Evolutionary conservation across 1,140 invertebrate species (phyloP), one percentile per base, ranked within the genome.

Genomic region (Luehdorfia chinensis): DNA sequence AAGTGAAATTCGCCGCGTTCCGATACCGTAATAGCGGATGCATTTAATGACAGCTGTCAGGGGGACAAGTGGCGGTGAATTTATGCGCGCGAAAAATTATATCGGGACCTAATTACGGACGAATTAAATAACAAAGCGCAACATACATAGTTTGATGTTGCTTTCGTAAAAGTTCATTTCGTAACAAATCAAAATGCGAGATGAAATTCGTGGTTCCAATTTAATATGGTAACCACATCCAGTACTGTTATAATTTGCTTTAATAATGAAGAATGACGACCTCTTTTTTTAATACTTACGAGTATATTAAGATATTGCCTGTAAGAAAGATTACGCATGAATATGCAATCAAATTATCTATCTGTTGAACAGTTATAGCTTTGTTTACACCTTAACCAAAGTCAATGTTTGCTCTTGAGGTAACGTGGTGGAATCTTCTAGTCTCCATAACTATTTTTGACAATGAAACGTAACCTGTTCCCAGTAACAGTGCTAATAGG

Each of bases 41-140:
- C n/a, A 49, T 57, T 58, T 78, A 79, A 79, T 79, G 72, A 83
- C 74, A 74, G 78, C 74, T 74, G 75, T 79, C 73, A 81, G 64
- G 50, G 53, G 27, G 21, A 51, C 55, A 43, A 53, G 41, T 30
- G 39, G 25, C 39, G 48, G 50, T 37, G 60, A 75, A 81, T 75
- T 77, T 71, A 75, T 66, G 75, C 33, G 57, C 53, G 55, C 13
- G 27, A 46, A 37, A 47, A 70, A 66, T 66, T 69, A 66, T 64
- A 63, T 62, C 59, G 63, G 63, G 44, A 64, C 55, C 57, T 68
- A 55, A 64, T 69, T 59, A 58, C 47, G 52, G 44, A 25, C 14
- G 39, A 37, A 30, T 43, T 43, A 15, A 30, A 43, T 30, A 43
- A 43, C 39, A 28, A 43, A 43, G 14, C 39, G 19, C 36, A 8